phyloP scores from a whole-genome alignment of 2,888 invertebrate species.

The Rhingia campestris region DNA sequence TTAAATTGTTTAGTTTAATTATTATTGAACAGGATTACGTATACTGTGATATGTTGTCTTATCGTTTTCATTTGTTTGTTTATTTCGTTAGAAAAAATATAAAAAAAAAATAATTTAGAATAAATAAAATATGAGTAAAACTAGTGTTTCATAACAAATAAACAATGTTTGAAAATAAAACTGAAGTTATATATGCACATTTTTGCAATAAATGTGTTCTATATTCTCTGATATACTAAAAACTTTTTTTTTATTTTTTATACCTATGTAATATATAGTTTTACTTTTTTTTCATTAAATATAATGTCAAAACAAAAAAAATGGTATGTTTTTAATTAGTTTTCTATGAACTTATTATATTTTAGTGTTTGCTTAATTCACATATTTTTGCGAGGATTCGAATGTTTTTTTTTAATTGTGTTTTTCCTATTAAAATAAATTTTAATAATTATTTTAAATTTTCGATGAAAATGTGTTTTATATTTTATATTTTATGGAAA shows the following conservation, averaged over 20 bases:
- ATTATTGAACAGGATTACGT: conserved; percentile 65
- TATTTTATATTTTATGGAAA: conserved; percentile 42
- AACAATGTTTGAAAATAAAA: background rate
- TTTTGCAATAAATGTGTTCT: conserved; percentile 16
- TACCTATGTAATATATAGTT: conserved; percentile 63
- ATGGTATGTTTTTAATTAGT: conserved; percentile 42
- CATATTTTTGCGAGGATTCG: conserved; percentile 75
- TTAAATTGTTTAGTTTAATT: conserved; percentile 30
- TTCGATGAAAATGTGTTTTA: conserved; percentile 35
- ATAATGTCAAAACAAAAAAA: conserved; percentile 72
- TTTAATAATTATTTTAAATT: conserved; percentile 22
- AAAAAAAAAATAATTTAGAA: too few species aligned
- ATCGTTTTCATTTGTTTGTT: conserved; percentile 52
- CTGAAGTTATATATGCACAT: background rate
- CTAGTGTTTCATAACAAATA: background rate
- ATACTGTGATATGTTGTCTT: conserved; percentile 75
- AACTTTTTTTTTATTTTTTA: conserved; percentile 52
- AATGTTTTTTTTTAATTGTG: conserved; percentile 58
- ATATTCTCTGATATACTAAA: conserved; percentile 54
- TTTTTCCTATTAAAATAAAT: conserved; percentile 56
- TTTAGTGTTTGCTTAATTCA: conserved; percentile 66
- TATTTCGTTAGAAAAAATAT: conserved; percentile 18
- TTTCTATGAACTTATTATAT: conserved; percentile 33
- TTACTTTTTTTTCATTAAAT: conserved; percentile 44
- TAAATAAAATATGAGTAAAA: conserved; percentile 1